phyloP scores from a whole-genome alignment of 2,888 invertebrate genomes.

The Microplitis deprimator region DNA sequence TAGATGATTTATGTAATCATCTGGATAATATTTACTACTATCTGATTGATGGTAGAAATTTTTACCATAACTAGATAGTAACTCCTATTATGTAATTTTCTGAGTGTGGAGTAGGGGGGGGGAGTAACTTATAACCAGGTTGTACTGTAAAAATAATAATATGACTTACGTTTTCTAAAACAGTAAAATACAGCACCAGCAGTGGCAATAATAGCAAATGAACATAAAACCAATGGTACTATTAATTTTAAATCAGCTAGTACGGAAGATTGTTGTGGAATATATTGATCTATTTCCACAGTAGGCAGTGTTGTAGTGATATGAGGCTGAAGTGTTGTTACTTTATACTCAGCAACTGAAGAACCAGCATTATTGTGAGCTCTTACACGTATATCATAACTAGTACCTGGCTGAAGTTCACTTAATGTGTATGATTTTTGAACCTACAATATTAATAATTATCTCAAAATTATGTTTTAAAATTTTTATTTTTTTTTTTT shows the following conservation, averaged over 20 bases:
- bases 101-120: no score
- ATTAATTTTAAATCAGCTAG: constrained; percentile 68
- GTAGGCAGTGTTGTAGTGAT: constrained; percentile 79
- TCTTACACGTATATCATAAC: constrained; percentile 72
- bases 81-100: no score
- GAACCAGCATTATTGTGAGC: constrained; percentile 92
- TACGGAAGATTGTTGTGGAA: constrained; percentile 67
- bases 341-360: constrained; percentile 86
- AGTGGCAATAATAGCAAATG: constrained; percentile 67
- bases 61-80: no score
- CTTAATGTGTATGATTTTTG: constrained; percentile 87
- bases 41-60: no score
- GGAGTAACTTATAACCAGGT: no score
- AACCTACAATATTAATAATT: constrained; percentile 52
- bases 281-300: constrained; percentile 67
- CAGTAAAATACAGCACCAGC: constrained; percentile 70
- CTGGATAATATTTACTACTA: no score
- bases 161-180: constrained; percentile 68
- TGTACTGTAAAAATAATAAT: background rate
- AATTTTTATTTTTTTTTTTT: background rate
- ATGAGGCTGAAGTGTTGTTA: constrained; percentile 84
- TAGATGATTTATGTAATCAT: no score
- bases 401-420: constrained; percentile 80
- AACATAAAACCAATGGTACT: constrained; percentile 67
- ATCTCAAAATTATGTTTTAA: background rate